These are phyloP conservation scores for Scomber colias DNA, from an alignment of 2,113 vertebrate species.

Conservation along the genomic window DNA sequence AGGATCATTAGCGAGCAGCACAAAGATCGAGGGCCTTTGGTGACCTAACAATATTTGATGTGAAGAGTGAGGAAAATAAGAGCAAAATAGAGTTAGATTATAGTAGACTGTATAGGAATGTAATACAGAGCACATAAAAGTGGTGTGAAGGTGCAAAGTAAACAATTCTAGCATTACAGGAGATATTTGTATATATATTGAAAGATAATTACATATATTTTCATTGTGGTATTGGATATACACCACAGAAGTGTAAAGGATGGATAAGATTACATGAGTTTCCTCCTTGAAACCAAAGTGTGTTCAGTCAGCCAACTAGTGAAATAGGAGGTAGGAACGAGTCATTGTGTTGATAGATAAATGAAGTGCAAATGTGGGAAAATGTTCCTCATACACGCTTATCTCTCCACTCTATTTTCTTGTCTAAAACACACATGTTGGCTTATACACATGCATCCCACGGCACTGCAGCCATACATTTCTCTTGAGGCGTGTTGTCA, in stretches of 20 bases:
- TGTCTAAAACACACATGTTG: not conserved
- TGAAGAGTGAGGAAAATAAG: not conserved
- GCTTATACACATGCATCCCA: not conserved
- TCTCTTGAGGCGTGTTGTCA: slow-evolving; percentile 25
- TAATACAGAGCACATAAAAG: too few relatives aligned
- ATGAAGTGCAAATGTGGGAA: slow-evolving; percentile 45
- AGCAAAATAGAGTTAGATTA: not conserved
- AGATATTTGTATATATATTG: too few relatives aligned
- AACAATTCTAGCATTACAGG: too few relatives aligned
- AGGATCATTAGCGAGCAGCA: not conserved
- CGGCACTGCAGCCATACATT: slow-evolving; percentile 2
- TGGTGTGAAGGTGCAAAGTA: too few relatives aligned
- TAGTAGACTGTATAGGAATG: too few relatives aligned
- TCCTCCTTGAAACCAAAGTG: not conserved
- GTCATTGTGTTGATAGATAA: slow-evolving; percentile 45
- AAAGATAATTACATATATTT: too few relatives aligned
- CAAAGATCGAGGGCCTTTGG: slow-evolving; percentile 14
- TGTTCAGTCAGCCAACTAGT: not conserved
- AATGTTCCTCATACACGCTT: not conserved
- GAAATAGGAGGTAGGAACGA: slow-evolving; percentile 10
- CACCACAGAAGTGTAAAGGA: not conserved
- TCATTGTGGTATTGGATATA: too few relatives aligned
- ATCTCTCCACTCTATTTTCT: not conserved
- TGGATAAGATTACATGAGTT: not conserved
- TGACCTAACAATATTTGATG: not conserved